phyloP scores from a whole-genome alignment of 2,888 invertebrate species.

The Chrysolina haemoptera region DNA sequence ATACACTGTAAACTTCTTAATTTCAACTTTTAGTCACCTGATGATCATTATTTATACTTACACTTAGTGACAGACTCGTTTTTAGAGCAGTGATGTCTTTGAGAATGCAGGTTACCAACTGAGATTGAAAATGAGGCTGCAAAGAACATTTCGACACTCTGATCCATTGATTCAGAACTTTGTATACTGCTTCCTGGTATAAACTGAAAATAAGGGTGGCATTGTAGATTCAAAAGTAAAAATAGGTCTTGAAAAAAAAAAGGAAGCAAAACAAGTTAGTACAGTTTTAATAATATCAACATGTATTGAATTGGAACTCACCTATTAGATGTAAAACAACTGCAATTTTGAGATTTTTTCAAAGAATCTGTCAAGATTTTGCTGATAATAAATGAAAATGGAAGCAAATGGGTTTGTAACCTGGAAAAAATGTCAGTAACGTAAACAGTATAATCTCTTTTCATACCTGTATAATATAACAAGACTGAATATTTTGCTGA shows the following conservation, averaged over 20 bases:
- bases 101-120: conserved; percentile 50
- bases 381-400: conserved; percentile 53
- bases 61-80: conserved; percentile 47
- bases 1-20: too few relatives aligned
- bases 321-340: conserved; percentile 47
- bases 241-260: too few relatives aligned
- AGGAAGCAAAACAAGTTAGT: not conserved
- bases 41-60: conserved; percentile 23
- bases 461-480: too few relatives aligned
- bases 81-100: conserved; percentile 52
- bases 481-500: too few relatives aligned
- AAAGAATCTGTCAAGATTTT: conserved; percentile 53
- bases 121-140: conserved; percentile 51
- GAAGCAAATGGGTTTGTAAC: conserved; percentile 50
- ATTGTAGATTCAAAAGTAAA: too few relatives aligned
- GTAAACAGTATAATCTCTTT: not conserved
- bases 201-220: conserved; percentile 11
- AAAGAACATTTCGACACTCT: conserved; percentile 48
- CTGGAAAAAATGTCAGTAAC: conserved; percentile 40
- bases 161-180: conserved; percentile 50
- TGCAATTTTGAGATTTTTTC: conserved; percentile 50
- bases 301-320: not conserved
- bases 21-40: too few relatives aligned
- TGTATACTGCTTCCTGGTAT: conserved; percentile 49
- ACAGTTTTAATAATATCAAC: not conserved